A percentile compares a stretch with the other conserved stretches of the same genome.
Evolutionary conservation across 2,888 invertebrate genomes (phyloP).

Genomic region (Chouioia cunea): DNA sequence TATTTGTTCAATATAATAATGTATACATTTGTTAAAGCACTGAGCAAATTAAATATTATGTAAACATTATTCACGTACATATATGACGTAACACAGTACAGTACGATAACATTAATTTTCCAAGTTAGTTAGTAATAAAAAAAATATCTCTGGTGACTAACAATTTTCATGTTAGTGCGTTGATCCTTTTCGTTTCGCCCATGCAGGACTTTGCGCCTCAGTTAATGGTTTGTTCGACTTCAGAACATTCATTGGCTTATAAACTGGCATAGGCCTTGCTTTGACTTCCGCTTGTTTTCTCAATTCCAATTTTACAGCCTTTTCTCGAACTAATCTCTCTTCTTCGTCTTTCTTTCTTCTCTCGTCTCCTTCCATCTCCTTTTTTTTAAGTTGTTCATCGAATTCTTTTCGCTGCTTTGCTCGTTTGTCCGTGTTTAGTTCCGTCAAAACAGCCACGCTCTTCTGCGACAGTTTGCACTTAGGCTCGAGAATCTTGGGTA

Average conservation of each 20-base stretch:
- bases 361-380: conserved; percentile 72
- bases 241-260: conserved; percentile 70
- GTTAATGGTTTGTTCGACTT: conserved; percentile 73
- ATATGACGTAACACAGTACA: conserved; percentile 18
- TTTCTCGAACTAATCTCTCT: conserved; percentile 64
- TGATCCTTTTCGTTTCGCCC: conserved; percentile 48
- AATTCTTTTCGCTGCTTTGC: conserved; percentile 75
- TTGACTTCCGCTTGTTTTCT: conserved; percentile 74
- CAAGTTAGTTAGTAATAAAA: conserved; percentile 12
- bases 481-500: conserved; percentile 46
- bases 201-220: conserved; percentile 74
- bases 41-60: conserved; percentile 9
- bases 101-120: conserved; percentile 34
- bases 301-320: conserved; percentile 70
- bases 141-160: conserved; percentile 11
- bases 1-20: not conserved
- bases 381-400: conserved; percentile 70
- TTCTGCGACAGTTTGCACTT: conserved; percentile 46
- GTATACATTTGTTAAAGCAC: not conserved
- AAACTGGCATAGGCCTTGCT: conserved; percentile 74
- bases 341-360: conserved; percentile 67
- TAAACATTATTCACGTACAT: conserved; percentile 25
- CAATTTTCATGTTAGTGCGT: conserved; percentile 21
- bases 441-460: conserved; percentile 38
- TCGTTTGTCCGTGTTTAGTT: conserved; percentile 75